Base-by-base conservation (phyloP, 2,113 vertebrate genomes). In the Hyperopisus bebe region DNA sequence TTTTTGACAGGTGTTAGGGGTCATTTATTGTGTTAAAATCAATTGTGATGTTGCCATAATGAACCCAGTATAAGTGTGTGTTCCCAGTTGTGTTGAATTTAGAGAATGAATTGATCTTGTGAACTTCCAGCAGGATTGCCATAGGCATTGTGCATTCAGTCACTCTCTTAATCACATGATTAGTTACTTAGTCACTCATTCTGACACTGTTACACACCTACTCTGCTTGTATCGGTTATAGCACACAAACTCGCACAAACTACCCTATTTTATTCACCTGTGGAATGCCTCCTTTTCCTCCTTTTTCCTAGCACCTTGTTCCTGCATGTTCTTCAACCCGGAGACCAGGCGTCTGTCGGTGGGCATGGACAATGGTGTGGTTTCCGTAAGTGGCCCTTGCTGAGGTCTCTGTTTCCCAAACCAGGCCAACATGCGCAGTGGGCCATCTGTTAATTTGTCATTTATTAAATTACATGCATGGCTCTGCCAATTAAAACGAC, bases 261-360 rank as follows among this genome's bases (percentile, higher is more conserved):
- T 58, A 0, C n/a, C 17, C 47, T 10, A 15, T 24, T 19, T 89
- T 9, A 39, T 10, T 35, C 27, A 47, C 47, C 27, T 11, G 24
- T 42, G 74, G 35, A 51, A 35, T 46, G 13, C 2, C 21, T 55
- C n/a, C 21, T 89, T 5, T 70, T 4, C 50, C 80, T 87, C n/a
- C 58, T 87, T 92, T 91, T 93, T 95, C 96, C 92, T 95, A 99
- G 98, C 97, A 92, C 95, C 96, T 86, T 98, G 98, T 96, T 97
- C 97, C 94, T 99, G 98, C 92, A 98, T 99, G 98, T 98, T 97
- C 94, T 98, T 99, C 95, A 99, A 99, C 93, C 98, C 97, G 74
- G 98, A 99, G 96, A 99, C 98, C 91, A 97, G 98, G 94, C 97
- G 98, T 94, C 96, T 99, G 91, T 98, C 98, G 82, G 94, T 99